Evolutionary conservation across 2,888 invertebrate species (phyloP), one percentile per base, ranked within the genome.

Genomic region (Cataglyphis livida): DNA sequence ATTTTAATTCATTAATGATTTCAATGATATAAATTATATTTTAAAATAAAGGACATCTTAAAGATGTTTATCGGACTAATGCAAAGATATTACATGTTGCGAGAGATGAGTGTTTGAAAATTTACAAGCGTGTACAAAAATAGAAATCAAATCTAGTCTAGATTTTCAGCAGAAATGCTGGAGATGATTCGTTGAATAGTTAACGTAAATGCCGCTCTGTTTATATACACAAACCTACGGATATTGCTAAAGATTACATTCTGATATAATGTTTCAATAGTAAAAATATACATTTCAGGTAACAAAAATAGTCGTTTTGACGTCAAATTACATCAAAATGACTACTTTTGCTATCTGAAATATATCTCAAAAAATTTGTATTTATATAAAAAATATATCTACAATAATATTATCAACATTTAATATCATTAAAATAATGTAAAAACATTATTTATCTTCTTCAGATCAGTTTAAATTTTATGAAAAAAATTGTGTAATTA

Each of bases 141-240:
- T 93, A 94, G 51, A 91, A 92, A 92, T 91, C 87, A 91, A 91
- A 93, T 81, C 83, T 82, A 84, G 84, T 91, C 83, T 73, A 91
- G 87, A 92, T 87, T n/a, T 88, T 89, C 85, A 81, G 81, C 76
- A 73, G 10, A 57, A 54, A 75, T 79, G 38, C 25, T 38, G 62
- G 84, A 71, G 66, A 74, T 61, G 28, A 5, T 76, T 78, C 48
- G 54, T 54, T n/a, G 10, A 32, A 28, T 79, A 61, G 25, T 70
- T 28, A 82, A 66, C 10, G 3, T 66, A 75, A 64, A 64, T 6
- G 41, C 12, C 3, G 0, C 6, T 35, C 51, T 25, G 38, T 38
- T 38, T 41, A 51, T 51, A 54, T 10, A 76, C 2, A 51, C 3
- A 65, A 66, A 57, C 18, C 15, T 38, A 38, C 4, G n/a, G 1